Evolutionary conservation across 2,113 vertebrate genomes (phyloP), one percentile per base, ranked within the genome.

Genomic region (Psilopogon haemacephalus): DNA sequence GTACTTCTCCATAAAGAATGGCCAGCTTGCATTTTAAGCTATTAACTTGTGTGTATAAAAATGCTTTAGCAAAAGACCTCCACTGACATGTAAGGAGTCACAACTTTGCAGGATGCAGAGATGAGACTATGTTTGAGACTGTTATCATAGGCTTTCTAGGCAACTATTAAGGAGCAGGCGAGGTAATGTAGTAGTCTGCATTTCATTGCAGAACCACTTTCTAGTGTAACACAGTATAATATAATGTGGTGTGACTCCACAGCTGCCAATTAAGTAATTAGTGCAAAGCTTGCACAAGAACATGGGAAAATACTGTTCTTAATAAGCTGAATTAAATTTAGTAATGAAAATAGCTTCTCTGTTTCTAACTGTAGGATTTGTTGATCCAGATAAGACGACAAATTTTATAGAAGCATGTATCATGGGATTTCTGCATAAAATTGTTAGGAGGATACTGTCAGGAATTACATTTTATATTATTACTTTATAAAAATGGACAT

Each of bases 401-500:
- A 79, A 74, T 4, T 89, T 88, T 69, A 48, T 13, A 67, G 82
- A 88, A 80, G 74, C 10, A 12, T 20, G 11, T 27, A 46, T 30
- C 48, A 40, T 15, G 20, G 30, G 21, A 48, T 85, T 93, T 95
- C 73, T 75, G 60, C 42, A 28, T 54, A 32, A 48, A 83, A 83
- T 60, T 89, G 9, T 72, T 90, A 75, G 21, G 19, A 67, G n/a
- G 48, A 76, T 73, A 38, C 33, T 86, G 28, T 85, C 48, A 74
- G 27, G 32, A 37, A 74, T 63, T 52, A 73, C 11, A 75, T 59
- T 95, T 95, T 75, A 59, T 83, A 24, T 15, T 70, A 32, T 40
- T 73, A 33, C n/a, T 89, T 48, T 64, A 84, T 76, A 93, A 82
- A 96, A 93, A 68, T n/a, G 6, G 48, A 85, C 73, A 85, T 54